Evolutionary conservation across 2,113 vertebrate species (phyloP).

Genomic region (Takifugu bimaculatus): DNA sequence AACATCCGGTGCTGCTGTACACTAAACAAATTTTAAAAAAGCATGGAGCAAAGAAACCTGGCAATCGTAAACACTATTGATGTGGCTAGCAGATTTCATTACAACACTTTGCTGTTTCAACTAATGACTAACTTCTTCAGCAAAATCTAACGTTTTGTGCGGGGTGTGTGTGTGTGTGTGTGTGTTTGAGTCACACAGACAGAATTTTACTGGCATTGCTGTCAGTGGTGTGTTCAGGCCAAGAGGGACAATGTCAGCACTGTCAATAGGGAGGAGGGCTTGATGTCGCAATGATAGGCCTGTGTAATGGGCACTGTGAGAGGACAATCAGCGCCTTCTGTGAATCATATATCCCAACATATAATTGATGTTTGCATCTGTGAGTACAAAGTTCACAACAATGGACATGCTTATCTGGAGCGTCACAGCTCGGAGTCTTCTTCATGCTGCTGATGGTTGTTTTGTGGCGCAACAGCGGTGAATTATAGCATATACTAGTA

Average conservation of each 20-base stretch:
- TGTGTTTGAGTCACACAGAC: not conserved
- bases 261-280: conserved; percentile 73
- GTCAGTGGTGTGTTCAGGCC: conserved; percentile 66
- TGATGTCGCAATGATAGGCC: conserved; percentile 75
- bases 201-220: conserved; percentile 50
- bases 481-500: too few species aligned
- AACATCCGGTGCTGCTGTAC: conserved; percentile 55
- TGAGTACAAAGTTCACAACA: conserved; percentile 44
- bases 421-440: conserved; percentile 18
- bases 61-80: conserved; percentile 72
- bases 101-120: conserved; percentile 68
- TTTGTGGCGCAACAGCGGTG: too few species aligned
- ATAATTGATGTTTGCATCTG: conserved; percentile 69
- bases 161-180: not conserved
- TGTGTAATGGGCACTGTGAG: conserved; percentile 71
- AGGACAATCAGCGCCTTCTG: conserved; percentile 57
- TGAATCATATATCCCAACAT: conserved; percentile 69
- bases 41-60: conserved; percentile 65
- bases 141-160: conserved; percentile 61
- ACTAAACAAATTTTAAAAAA: conserved; percentile 50
- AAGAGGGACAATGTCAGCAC: conserved; percentile 71
- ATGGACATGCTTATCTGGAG: conserved; percentile 31
- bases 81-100: conserved; percentile 69
- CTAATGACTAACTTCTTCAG: conserved; percentile 75
- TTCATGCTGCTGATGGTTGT: conserved; percentile 13